These are phyloP conservation scores for Deroplatys truncata DNA, from an alignment of 2,888 invertebrate genomes.

Conservation along the genomic window DNA sequence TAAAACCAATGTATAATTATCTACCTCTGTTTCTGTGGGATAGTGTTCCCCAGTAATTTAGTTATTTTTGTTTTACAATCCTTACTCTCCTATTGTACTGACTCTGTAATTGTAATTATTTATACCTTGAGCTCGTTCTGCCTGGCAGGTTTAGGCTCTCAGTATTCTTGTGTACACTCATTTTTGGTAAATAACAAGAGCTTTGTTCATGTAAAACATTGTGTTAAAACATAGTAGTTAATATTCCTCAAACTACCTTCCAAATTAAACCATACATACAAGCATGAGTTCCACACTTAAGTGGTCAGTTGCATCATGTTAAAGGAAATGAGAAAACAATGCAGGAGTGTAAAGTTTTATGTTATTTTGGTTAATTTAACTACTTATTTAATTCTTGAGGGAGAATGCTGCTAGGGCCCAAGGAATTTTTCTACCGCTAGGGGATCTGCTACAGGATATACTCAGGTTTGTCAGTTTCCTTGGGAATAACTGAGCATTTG, in stretches of 20 bases:
- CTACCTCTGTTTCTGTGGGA: slow-evolving; percentile 14
- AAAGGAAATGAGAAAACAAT: too few relatives aligned
- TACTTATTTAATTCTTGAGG: too few relatives aligned
- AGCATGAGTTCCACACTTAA: background rate
- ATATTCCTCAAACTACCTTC: background rate
- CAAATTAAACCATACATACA: background rate
- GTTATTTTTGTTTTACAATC: background rate
- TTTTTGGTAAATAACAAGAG: background rate
- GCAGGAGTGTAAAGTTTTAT: too few relatives aligned
- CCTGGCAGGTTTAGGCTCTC: background rate
- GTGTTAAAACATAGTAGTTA: background rate
- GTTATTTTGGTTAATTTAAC: too few relatives aligned
- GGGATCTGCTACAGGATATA: too few relatives aligned
- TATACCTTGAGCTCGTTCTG: background rate
- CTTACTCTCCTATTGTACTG: background rate
- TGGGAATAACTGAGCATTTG: too few relatives aligned
- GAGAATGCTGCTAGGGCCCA: too few relatives aligned
- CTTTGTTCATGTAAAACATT: background rate
- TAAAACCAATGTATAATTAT: background rate
- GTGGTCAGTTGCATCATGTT: too few relatives aligned
- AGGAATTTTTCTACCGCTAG: too few relatives aligned
- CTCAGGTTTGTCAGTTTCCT: too few relatives aligned
- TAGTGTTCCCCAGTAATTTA: background rate
- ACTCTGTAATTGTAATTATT: background rate
- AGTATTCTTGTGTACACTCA: background rate